Percentiles rank a stretch among this genome's conserved stretches.
phyloP scores from a whole-genome alignment of 2,888 invertebrate species.

The Cantharis nigra region DNA sequence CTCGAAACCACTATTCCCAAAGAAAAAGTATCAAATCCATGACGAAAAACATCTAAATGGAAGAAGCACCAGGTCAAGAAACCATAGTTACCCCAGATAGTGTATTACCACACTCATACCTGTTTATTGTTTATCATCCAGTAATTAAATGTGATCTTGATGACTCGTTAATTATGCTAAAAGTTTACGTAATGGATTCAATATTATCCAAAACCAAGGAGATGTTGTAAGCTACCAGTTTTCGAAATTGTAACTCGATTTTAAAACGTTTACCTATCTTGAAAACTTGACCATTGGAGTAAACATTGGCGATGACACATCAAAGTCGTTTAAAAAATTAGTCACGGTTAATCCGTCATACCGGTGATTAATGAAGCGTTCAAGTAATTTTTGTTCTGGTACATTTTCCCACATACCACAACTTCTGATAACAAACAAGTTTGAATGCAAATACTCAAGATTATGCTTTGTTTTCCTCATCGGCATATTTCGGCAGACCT shows the following conservation, averaged over 20 bases:
- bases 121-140: neutral
- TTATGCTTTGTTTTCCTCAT: neutral
- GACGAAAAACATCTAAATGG: neutral
- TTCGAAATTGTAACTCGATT: neutral
- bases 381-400: neutral
- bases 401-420: neutral
- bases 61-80: neutral
- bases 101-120: neutral
- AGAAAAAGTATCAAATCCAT: neutral
- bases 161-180: neutral
- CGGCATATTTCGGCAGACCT: neutral
- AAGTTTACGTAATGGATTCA: neutral
- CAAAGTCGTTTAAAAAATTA: slow-evolving; percentile 17
- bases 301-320: slow-evolving; percentile 3
- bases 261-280: neutral
- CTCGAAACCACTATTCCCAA: no score
- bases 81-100: neutral
- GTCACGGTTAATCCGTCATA: slow-evolving; percentile 4
- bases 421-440: neutral
- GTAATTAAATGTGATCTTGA: neutral
- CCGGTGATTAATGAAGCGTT: slow-evolving; percentile 15
- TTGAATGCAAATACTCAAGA: neutral
- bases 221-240: neutral
- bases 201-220: neutral
- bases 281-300: neutral